phyloP scores from a whole-genome alignment of 2,797 vertebrate species.

The Urocyon cinereoargenteus region DNA sequence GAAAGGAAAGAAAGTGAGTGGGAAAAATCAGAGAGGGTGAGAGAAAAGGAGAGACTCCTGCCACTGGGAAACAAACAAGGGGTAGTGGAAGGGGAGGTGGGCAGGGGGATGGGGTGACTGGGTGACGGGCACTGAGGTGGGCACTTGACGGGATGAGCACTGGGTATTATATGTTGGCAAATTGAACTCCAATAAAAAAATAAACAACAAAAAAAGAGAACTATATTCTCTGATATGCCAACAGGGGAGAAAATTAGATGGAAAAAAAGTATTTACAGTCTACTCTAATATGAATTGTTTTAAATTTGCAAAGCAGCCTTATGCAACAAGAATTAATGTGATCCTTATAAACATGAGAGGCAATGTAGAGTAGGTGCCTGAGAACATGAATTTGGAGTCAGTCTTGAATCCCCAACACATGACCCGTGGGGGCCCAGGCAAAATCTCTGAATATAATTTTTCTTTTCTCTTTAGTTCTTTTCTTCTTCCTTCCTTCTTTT shows the following conservation, averaged over 20 bases:
- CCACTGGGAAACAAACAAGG: too few species aligned
- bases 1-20: too few species aligned
- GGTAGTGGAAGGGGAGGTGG: too few species aligned
- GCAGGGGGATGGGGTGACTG: too few species aligned
- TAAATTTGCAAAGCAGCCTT: background rate
- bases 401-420: background rate
- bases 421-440: background rate
- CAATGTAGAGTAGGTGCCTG: background rate
- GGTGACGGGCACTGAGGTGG: too few species aligned
- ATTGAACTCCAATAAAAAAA: too few species aligned
- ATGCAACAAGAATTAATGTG: background rate
- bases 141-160: too few species aligned
- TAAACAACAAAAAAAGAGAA: background rate
- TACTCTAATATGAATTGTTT: slow-evolving; percentile 3
- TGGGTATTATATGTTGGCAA: too few species aligned
- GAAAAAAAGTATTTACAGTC: background rate
- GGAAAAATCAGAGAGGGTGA: too few species aligned
- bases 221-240: background rate
- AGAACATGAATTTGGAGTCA: background rate
- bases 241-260: background rate
- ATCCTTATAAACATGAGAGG: background rate
- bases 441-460: background rate
- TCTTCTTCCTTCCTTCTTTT: background rate
- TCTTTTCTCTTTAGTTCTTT: background rate
- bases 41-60: too few species aligned